Conservation (phyloP, 1,140 invertebrate genomes). For the Panagrolaimus sp. region DNA sequence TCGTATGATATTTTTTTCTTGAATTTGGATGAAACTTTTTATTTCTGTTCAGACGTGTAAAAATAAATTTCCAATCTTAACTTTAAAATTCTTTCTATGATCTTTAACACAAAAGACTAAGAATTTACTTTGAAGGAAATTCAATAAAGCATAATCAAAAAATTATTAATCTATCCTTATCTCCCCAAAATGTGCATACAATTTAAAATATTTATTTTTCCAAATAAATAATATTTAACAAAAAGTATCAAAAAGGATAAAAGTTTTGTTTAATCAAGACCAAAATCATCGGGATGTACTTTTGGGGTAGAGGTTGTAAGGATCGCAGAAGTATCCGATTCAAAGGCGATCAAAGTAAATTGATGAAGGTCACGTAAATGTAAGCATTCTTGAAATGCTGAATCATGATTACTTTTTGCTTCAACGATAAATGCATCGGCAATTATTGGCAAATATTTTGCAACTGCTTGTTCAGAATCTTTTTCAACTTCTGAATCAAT, state of each 20-base stretch:
- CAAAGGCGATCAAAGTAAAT: constrained; percentile 37
- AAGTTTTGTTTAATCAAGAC: background rate
- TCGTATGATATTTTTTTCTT: too few species aligned
- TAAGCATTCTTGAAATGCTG: constrained; percentile 40
- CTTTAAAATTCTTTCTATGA: too few species aligned
- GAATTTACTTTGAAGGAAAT: too few species aligned
- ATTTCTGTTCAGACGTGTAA: too few species aligned
- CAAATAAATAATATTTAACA: too few species aligned
- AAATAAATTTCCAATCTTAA: too few species aligned
- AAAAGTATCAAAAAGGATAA: background rate
- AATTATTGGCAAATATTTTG: constrained; percentile 45
- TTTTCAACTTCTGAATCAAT: constrained; percentile 20
- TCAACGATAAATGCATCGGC: constrained; percentile 39
- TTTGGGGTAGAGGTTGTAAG: background rate
- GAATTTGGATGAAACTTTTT: too few species aligned
- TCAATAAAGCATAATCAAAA: too few species aligned
- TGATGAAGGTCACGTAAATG: constrained; percentile 45
- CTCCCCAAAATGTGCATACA: too few species aligned
- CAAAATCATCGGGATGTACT: constrained; percentile 14
- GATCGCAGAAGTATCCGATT: constrained; percentile 6
- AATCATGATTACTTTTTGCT: constrained; percentile 30
- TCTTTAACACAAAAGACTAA: too few species aligned
- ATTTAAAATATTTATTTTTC: too few species aligned
- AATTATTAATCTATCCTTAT: too few species aligned
- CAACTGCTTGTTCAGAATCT: constrained; percentile 29